Percentiles rank a stretch among this genome's conserved stretches.
phyloP scores from a whole-genome alignment of 2,113 vertebrate genomes.

The Petrocephalus zakoni region DNA sequence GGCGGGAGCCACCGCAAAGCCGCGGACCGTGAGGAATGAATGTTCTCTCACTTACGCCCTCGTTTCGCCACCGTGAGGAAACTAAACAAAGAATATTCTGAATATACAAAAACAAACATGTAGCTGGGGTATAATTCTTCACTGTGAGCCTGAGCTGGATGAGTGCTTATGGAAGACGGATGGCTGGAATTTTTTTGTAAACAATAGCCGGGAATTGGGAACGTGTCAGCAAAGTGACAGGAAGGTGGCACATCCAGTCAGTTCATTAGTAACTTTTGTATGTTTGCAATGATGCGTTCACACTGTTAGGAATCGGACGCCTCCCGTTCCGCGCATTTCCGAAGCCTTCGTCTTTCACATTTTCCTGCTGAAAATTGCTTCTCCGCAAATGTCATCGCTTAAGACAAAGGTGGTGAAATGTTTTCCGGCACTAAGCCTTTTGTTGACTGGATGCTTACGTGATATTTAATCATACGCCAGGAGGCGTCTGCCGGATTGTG shows the following conservation, averaged over 20 bases:
- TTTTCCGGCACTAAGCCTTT: background rate
- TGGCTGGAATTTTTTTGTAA: background rate
- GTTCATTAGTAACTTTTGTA: conserved; percentile 2
- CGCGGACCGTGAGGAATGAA: background rate
- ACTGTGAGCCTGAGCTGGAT: background rate
- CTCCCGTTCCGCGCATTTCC: background rate
- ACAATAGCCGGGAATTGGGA: background rate
- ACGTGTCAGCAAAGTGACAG: background rate
- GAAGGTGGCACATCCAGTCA: background rate
- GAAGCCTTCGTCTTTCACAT: background rate
- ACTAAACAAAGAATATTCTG: background rate
- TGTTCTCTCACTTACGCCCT: background rate
- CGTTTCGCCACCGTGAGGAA: background rate
- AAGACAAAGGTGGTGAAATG: background rate
- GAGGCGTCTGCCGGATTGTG: background rate
- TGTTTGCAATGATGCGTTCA: background rate
- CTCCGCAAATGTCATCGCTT: background rate
- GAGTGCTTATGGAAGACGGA: background rate
- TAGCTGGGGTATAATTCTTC: background rate
- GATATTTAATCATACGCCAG: background rate
- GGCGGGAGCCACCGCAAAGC: background rate
- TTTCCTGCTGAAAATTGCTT: background rate
- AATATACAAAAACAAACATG: background rate
- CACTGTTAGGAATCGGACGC: background rate
- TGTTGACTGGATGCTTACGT: background rate